These are phyloP conservation scores for Perizoma affinitatum DNA, from an alignment of 2,888 invertebrate species.

Conservation along the genomic window DNA sequence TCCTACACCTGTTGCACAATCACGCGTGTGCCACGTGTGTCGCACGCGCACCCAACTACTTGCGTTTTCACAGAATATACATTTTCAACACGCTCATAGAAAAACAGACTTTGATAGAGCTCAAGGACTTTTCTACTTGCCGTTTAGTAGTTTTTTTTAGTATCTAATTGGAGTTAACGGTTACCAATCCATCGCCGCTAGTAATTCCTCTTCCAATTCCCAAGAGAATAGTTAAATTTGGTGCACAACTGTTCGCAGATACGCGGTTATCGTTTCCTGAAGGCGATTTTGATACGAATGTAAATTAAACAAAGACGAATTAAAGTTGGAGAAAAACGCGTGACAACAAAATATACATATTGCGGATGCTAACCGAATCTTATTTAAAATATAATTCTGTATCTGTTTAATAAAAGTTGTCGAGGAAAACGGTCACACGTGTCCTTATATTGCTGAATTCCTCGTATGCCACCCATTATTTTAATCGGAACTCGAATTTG, in stretches of 20 bases:
- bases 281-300: conserved; percentile 50
- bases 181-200: conserved; percentile 31
- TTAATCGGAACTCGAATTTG: conserved; percentile 8
- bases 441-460: conserved; percentile 23
- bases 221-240: conserved; percentile 35
- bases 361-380: conserved; percentile 9
- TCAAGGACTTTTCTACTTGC: conserved; percentile 6
- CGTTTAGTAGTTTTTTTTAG: neutral
- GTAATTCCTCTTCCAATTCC: conserved; percentile 29
- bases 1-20: conserved; percentile 53
- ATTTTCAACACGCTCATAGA: conserved; percentile 8
- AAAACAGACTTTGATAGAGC: neutral
- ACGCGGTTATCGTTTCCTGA: conserved; percentile 55
- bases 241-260: conserved; percentile 42
- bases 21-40: conserved; percentile 69
- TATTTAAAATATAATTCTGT: conserved; percentile 1
- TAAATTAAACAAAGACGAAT: conserved; percentile 56
- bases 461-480: conserved; percentile 28
- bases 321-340: conserved; percentile 44
- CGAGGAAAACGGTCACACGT: conserved; percentile 25
- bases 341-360: too few relatives aligned
- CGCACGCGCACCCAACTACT: conserved; percentile 47
- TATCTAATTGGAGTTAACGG: conserved; percentile 1
- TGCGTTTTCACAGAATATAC: conserved; percentile 42
- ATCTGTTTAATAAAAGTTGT: conserved; percentile 9